A percentile compares a stretch with the other conserved stretches of the same genome.
Evolutionary conservation across 1,140 invertebrate genomes (phyloP).

Genomic region (Heliconius congener): DNA sequence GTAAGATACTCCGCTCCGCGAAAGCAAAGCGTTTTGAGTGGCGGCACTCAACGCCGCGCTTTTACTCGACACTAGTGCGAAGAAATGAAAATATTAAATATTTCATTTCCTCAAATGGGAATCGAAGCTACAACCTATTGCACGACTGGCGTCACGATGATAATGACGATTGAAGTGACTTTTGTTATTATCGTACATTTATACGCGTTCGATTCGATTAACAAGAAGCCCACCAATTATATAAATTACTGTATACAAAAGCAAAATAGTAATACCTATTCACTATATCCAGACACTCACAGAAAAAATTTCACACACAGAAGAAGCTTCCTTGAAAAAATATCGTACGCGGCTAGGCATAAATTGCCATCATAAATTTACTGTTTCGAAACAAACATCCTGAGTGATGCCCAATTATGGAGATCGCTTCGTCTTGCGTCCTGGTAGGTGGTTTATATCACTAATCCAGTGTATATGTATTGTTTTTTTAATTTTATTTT

Average conservation of each 20-base stretch:
- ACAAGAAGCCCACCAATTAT: background rate
- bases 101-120: too few species aligned
- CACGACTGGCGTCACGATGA: too few species aligned
- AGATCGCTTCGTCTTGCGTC: conserved; percentile 47
- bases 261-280: conserved; percentile 17
- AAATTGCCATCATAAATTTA: conserved; percentile 54
- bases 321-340: conserved; percentile 39
- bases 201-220: background rate
- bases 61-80: too few species aligned
- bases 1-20: too few species aligned
- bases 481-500: conserved; percentile 26
- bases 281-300: conserved; percentile 32
- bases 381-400: conserved; percentile 49
- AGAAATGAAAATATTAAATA: too few species aligned
- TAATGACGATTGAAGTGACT: too few species aligned
- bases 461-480: conserved; percentile 28
- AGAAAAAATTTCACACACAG: conserved; percentile 26
- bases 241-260: background rate
- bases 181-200: too few species aligned
- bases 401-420: conserved; percentile 53
- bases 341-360: conserved; percentile 46
- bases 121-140: too few species aligned
- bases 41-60: too few species aligned
- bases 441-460: conserved; percentile 47
- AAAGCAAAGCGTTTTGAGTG: too few species aligned